Conservation (phyloP, 2,797 vertebrate species). For the Sebastes cheni region DNA sequence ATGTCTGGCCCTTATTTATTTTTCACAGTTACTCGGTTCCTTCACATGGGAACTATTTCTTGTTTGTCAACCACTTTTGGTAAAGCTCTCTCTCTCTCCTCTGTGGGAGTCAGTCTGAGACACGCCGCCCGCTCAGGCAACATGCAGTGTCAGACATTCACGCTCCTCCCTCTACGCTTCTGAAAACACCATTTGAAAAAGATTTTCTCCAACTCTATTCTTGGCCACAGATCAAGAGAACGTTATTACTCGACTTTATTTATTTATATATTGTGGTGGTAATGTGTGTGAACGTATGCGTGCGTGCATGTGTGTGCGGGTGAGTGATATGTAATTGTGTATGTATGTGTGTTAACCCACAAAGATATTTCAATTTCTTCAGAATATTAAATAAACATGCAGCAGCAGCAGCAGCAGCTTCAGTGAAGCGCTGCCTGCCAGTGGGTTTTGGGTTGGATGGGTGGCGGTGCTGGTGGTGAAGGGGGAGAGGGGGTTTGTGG, state of each 20-base stretch:
- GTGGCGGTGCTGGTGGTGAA: slow-evolving; percentile 77
- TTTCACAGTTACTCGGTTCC: slow-evolving; percentile 8
- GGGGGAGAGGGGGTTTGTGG: slow-evolving; percentile 79
- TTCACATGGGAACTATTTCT: slow-evolving; percentile 57
- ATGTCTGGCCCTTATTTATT: background rate
- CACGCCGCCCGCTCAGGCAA: slow-evolving; percentile 57
- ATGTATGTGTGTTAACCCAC: slow-evolving; percentile 81
- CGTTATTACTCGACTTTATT: slow-evolving; percentile 81
- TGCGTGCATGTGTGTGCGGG: slow-evolving; percentile 47
- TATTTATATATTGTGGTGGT: slow-evolving; percentile 83
- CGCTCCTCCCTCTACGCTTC: slow-evolving; percentile 74
- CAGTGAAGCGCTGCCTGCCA: slow-evolving; percentile 82
- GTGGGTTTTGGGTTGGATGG: slow-evolving; percentile 85
- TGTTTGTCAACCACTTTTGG: slow-evolving; percentile 55
- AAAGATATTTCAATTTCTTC: slow-evolving; percentile 90
- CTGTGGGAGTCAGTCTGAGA: slow-evolving; percentile 67
- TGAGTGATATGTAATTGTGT: slow-evolving; percentile 71
- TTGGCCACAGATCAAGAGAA: slow-evolving; percentile 83
- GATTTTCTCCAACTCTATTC: slow-evolving; percentile 76
- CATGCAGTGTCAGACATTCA: slow-evolving; percentile 77
- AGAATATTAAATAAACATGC: slow-evolving; percentile 91
- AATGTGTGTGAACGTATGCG: slow-evolving; percentile 65
- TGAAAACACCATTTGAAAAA: slow-evolving; percentile 82
- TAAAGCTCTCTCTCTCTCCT: slow-evolving; percentile 47
- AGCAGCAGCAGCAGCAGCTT: slow-evolving; percentile 81